These are phyloP conservation scores for Eristalis arbustorum DNA, from an alignment of 2,888 invertebrate genomes.

Conservation along the genomic window DNA sequence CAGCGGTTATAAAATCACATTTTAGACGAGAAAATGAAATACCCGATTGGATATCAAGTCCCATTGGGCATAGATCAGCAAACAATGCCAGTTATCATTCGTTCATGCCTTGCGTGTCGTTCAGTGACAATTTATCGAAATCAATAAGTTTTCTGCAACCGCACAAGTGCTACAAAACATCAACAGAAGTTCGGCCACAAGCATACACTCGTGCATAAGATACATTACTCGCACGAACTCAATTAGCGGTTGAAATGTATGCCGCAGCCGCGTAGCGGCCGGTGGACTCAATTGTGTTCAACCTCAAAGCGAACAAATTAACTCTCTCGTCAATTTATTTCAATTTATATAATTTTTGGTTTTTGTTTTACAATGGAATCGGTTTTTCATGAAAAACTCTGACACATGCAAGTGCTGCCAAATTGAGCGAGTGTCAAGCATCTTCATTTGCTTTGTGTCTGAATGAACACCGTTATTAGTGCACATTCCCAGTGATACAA, in stretches of 20 bases:
- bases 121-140: background rate
- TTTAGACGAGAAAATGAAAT: too few relatives aligned
- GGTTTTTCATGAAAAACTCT: background rate
- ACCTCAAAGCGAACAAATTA: slow-evolving; percentile 28
- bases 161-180: background rate
- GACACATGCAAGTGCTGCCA: background rate
- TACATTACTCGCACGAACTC: background rate
- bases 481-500: background rate
- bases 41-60: too few relatives aligned
- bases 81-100: background rate
- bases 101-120: background rate
- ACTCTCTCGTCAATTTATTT: slow-evolving; percentile 35
- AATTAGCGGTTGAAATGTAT: slow-evolving; percentile 1
- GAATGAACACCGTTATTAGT: background rate
- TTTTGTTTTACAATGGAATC: slow-evolving; percentile 7
- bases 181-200: background rate
- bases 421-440: background rate
- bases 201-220: background rate
- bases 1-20: too few relatives aligned
- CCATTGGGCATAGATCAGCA: too few relatives aligned
- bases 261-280: background rate
- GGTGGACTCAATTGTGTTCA: slow-evolving; percentile 30
- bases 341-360: slow-evolving; percentile 22
- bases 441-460: background rate
- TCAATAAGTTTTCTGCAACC: background rate